phyloP scores from a whole-genome alignment of 2,797 vertebrate genomes.

The Molossus alvarezi region DNA sequence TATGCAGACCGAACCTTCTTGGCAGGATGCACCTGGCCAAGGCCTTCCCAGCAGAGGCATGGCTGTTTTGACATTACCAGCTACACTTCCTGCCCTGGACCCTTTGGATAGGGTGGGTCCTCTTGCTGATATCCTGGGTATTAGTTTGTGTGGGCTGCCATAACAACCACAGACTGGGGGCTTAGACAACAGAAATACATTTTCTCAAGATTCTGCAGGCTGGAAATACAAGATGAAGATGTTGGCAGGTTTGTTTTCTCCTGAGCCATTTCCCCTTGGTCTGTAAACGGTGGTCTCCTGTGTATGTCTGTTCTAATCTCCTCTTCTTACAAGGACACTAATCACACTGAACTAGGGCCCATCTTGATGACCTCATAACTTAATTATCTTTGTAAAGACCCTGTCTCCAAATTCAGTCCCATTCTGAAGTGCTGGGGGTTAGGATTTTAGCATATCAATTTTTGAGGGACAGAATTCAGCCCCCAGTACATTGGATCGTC shows the following conservation, averaged over 20 bases:
- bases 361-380: not conserved
- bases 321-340: not conserved
- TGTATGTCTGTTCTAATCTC: not conserved
- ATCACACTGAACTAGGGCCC: not conserved
- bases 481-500: accelerated
- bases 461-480: not conserved
- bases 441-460: not conserved
- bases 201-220: not conserved
- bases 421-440: not conserved
- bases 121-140: accelerated
- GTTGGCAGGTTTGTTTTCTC: not conserved
- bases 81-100: accelerated
- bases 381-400: not conserved
- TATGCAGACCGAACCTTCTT: accelerated
- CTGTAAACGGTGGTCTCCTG: accelerated
- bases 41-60: too few species aligned
- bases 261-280: not conserved
- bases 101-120: not conserved
- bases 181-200: accelerated
- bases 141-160: not conserved
- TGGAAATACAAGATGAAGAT: too few species aligned
- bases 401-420: not conserved
- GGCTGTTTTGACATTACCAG: not conserved
- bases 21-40: not conserved
- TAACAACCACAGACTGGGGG: too few species aligned